Evolutionary conservation across 1,140 invertebrate genomes (phyloP), one percentile per base, ranked within the genome.

Genomic region (Euborellia annulipes): DNA sequence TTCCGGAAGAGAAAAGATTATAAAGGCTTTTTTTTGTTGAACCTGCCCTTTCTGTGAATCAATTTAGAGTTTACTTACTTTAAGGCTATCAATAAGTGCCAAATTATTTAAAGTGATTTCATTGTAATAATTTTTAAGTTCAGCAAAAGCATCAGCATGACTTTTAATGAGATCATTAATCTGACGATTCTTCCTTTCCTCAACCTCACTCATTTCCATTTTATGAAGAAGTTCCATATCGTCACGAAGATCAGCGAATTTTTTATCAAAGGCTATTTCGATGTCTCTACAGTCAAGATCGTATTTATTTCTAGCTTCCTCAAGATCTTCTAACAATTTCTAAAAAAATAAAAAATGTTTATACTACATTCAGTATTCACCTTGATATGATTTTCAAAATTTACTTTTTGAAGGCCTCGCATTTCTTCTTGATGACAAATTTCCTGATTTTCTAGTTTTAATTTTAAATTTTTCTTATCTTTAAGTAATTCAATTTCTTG

Each of bases 81-180:
- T 88, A 27, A 89, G 63, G 55, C 74, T 82, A 50, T 78, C 76
- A 22, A 90, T 89, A 7, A 89, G 62, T 41, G 75, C 82, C 46
- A 94, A 68, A 62, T 93, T 94, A 59, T 93, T 93, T 1, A 90
- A 62, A 1, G 85, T 89, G 34, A 94, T 90, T 52, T 93, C 86
- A 55, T 91, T 92, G 54, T 92, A 95, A 66, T 92, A 94, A 60
- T 83, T 84, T 63, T 91, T 93, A 58, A 93, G 79, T 58, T 92
- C 83, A 36, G 74, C 71, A 58, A 91, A 88, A 1, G 83, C 79
- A 54, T 78, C 77, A 48, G 90, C 84, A 58, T 94, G 87, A 53
- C 82, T 78, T 48, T 76, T 76, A 49, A 85, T 83, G 41, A 94
- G 59, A 16, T 79, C 76, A 13, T 77, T 74, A 13, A 92, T 76